Base-by-base conservation (phyloP, 2,113 vertebrate species). In the Larimichthys polyactis region DNA sequence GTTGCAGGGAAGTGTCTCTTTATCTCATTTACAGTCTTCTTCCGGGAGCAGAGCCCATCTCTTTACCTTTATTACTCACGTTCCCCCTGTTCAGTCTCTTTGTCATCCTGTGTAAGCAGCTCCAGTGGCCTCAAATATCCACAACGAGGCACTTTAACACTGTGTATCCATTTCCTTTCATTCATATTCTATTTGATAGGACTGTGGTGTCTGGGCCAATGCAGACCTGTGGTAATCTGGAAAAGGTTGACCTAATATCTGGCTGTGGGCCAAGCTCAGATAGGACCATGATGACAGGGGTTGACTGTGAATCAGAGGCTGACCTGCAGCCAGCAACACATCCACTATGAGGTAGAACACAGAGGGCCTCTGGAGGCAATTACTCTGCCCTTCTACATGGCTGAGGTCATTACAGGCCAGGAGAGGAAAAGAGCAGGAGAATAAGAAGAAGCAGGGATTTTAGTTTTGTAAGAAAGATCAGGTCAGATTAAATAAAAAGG, bases 261-360 rank as follows among this genome's bases (percentile, higher is more conserved):
- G 72, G 65, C 78, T 67, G 52, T 46, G 48, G 62, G 66, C 80
- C 75, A 48, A 72, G 48, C 58, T 71, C 59, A 66, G 70, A 85
- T 59, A 29, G 44, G 22, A 46, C 54, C 69, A 19, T 8, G 79
- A 73, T 68, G 79, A 79, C n/a, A 9, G 29, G 29, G 20, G 52
- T 51, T 46, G 71, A 64, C 63, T 24, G 71, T 44, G 78, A 86
- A 62, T 85, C 69, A 40, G 54, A 80, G 40, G 78, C 77, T 82
- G 83, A 84, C 89, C 88, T 73, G 78, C 79, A 89, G 89, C 87
- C 78, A 73, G 46, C 51, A 82, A 49, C 71, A 66, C 68, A 51
- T 51, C 66, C 54, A 16, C 81, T 75, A 51, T 79, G 59, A 89
- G 83, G 76, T 82, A 79, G 82, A 80, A 84, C 66, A 71, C 48